Evolutionary conservation across 37 sponge, comb jelly and placozoan species (phyloP), one percentile per base, ranked within the genome.

Genomic region (Bolinopsis microptera): DNA sequence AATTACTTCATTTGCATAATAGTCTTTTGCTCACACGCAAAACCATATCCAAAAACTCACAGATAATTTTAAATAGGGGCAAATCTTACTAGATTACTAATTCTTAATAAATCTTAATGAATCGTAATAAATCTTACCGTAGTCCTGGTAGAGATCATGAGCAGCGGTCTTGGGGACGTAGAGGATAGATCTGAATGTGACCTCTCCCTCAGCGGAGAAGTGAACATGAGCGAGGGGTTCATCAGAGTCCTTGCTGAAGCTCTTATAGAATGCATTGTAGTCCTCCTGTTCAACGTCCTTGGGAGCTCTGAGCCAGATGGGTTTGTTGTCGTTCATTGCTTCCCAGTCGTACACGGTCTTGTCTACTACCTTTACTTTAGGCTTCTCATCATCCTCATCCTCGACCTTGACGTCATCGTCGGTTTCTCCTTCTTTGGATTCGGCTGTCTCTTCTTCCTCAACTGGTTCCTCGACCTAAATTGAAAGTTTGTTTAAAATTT

Each of bases 291-390:
- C 94, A 8, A 99, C 95, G 13, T 99, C 99, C 75, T 99, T 99
- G 21, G 97, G 95, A 70, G 95, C 96, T 30, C 99, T 94, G 74
- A 95, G 77, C 99, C 99, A 99, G 92, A 99, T 96, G 5, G 99
- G 99, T 48, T 98, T 98, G 76, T 94, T 95, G 69, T 97, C 96
- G 93, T 98, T 98, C 92, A 97, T 94, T 23, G 95, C 93, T 0
- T 97, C 99, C 99, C 99, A 98, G 95, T 98, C 99, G 97, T 97
- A 98, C 0, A 96, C 95, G 28, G 99, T 98, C 93, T 98, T 98
- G 93, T 97, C 98, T 28, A 97, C 97, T 95, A 83, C 34, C 69
- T 34, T 35, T 74, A 35, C 39, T 74, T 98, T 98, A 22, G 97
- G 97, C 76, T 98, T 98, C 33, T 97, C 95, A 28, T 97, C 97